A percentile compares a stretch with the other conserved stretches of the same genome.
Conservation (phyloP, 1,140 invertebrate species). For the Augochlora pura region DNA sequence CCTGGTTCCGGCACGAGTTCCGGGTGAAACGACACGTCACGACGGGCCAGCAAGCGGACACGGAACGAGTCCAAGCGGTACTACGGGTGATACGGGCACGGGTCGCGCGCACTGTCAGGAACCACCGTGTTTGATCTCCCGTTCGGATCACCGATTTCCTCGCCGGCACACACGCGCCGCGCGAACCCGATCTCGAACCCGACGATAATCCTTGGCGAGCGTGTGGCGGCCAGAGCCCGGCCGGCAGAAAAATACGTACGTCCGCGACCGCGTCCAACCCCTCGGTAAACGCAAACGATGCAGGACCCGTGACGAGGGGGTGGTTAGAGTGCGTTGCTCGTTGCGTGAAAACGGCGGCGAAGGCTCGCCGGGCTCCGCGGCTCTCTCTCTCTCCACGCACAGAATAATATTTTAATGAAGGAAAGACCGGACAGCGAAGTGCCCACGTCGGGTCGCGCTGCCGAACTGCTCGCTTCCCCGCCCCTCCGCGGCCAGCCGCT, state of each 20-base stretch:
- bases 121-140: constrained; percentile 1
- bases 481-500: constrained; percentile 71
- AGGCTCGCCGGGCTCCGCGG: constrained; percentile 56
- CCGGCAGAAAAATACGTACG: constrained; percentile 38
- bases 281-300: constrained; percentile 48
- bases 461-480: constrained; percentile 79
- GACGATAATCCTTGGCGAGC: constrained; percentile 29
- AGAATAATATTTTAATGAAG: constrained; percentile 79
- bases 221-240: neutral
- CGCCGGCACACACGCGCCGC: constrained; percentile 10
- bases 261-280: constrained; percentile 41
- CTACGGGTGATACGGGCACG: neutral
- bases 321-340: constrained; percentile 59
- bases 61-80: constrained; percentile 2
- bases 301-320: constrained; percentile 42
- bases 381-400: constrained; percentile 63
- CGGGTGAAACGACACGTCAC: neutral
- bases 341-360: constrained; percentile 58
- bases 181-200: neutral
- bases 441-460: constrained; percentile 80
- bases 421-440: constrained; percentile 80
- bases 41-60: neutral
- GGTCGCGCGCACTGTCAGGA: constrained; percentile 22
- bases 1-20: neutral
- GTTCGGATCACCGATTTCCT: constrained; percentile 4